Base-by-base conservation (phyloP, 2,797 vertebrate species). In the Zenarchopterus dispar region DNA sequence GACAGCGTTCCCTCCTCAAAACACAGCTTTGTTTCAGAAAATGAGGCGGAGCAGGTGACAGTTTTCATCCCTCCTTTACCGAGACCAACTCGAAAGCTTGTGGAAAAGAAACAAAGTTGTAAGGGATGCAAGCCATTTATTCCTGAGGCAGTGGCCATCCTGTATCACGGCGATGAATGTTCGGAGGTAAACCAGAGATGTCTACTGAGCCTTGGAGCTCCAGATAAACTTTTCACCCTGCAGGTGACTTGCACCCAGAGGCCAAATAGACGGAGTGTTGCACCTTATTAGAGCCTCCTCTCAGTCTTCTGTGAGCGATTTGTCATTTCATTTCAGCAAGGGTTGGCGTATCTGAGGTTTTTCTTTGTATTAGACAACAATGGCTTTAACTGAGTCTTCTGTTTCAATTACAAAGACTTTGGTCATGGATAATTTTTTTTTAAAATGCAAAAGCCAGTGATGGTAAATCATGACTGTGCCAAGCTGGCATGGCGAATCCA, bases 211-310 rank as follows among this genome's bases (percentile, higher is more conserved):
- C 69, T 50, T 1, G 44, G 57, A 73, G 75, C 72, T 78, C 67
- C 55, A 54, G 79, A 67, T 79, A 84, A 82, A 75, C 80, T 82
- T 74, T 70, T 74, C 74, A 75, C 48, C 81, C 62, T 63, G 58
- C 68, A 73, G 61, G 67, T 83, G 85, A 65, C 78, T 75, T 79
- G 70, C 55, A 61, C 81, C 55, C 65, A 48, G 44, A 67, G 61
- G 62, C 50, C 64, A 67, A 7, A 5, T 56, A 58, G 56, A 68
- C 54, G 46, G 48, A 23, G n/a, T 72, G 69, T 64, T 70, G 58
- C 54, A 56, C 44, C 42, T 48, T 57, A 70, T 81, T 64, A 71
- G 19, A 54, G 52, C 67, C 52, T 64, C 61, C 24, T 42, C 42
- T 75, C 53, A 41, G 51, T 75, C 62, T 67, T 67, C 62, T 43